Evolutionary conservation across 2,888 invertebrate genomes (phyloP), one percentile per base, ranked within the genome.

Genomic region (Miltochrista miniata): DNA sequence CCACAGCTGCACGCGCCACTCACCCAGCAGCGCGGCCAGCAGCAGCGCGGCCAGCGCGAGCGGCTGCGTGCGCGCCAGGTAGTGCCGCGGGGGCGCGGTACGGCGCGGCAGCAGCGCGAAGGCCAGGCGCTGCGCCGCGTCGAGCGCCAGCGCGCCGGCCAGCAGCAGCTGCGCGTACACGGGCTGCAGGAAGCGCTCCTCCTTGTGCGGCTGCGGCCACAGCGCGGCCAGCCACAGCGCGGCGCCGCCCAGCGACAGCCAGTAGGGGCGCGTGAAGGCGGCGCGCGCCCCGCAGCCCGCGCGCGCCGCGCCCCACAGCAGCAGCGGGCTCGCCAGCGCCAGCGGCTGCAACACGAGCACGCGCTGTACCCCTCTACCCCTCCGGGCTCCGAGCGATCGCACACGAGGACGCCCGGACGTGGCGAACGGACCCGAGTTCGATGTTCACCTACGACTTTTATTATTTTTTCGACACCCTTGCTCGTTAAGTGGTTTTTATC

Each of bases 141-240:
- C 97, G 18, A 97, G 90, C 0, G 95, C 93, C 61, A 97, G 94
- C 7, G 96, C 96, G 0, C 96, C 96, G 45, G 95, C 94, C 14
- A 98, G 89, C 63, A 97, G 96, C 49, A 99, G 94, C 89, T 98
- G 92, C 10, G 98, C 98, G 91, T 99, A 99, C 9, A 98, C 93
- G 0, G 99, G 99, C 83, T 97, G 99, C 42, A 99, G 89, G 91
- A 98, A 98, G 56, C 97, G 93, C 78, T 95, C 95, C 72, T 97
- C 98, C 92, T 99, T 99, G 80, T 99, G 99, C 1, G 98, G 95
- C 79, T 98, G 98, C 0, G 94, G 72, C 83, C 97, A 95, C 86
- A 99, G 99, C 0, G 99, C 96, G 0, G 92, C 69, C 7, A 98
- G 91, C 99, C 99, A 99, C 11, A 98, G 85, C 68, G 95, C 96